Percentiles rank a stretch among this genome's conserved stretches.
Conservation (phyloP, 92 coral and sea anemone species). For the Bergia sp. region DNA sequence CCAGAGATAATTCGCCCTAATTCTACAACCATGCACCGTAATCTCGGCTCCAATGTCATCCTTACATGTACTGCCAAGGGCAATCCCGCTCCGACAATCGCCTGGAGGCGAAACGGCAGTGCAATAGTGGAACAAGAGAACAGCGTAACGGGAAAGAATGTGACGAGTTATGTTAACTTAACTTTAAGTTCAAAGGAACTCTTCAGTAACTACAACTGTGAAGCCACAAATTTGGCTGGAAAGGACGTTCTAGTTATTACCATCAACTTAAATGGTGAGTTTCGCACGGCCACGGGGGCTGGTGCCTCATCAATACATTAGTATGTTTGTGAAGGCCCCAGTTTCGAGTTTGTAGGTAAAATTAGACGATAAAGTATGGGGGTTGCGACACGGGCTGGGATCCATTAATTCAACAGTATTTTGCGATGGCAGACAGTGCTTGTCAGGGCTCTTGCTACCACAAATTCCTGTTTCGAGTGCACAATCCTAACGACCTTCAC, state of each 20-base stretch:
- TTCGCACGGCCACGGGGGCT: too few species aligned
- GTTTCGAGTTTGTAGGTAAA: too few species aligned
- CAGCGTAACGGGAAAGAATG: not conserved
- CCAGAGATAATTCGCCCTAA: not conserved
- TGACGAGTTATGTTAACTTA: not conserved
- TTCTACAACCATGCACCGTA: not conserved
- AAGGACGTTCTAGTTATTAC: not conserved
- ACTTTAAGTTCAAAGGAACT: not conserved
- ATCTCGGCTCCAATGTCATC: constrained; percentile 6
- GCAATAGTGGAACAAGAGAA: not conserved
- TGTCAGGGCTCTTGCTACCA: too few species aligned
- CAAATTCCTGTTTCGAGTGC: too few species aligned
- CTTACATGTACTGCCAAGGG: constrained; percentile 29
- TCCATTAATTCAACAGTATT: too few species aligned
- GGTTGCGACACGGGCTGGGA: too few species aligned
- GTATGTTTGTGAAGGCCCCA: too few species aligned
- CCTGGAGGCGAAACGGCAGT: constrained; percentile 6
- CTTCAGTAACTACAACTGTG: constrained; percentile 24
- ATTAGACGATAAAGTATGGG: too few species aligned
- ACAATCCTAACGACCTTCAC: too few species aligned
- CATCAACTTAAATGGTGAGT: not conserved
- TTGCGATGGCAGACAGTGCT: too few species aligned
- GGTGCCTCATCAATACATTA: too few species aligned
- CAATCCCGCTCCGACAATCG: constrained; percentile 4
- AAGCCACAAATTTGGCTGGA: constrained; percentile 10